A percentile compares a stretch with the other conserved stretches of the same genome.
phyloP scores from a whole-genome alignment of 2,888 invertebrate species.

The Watsonalla binaria region DNA sequence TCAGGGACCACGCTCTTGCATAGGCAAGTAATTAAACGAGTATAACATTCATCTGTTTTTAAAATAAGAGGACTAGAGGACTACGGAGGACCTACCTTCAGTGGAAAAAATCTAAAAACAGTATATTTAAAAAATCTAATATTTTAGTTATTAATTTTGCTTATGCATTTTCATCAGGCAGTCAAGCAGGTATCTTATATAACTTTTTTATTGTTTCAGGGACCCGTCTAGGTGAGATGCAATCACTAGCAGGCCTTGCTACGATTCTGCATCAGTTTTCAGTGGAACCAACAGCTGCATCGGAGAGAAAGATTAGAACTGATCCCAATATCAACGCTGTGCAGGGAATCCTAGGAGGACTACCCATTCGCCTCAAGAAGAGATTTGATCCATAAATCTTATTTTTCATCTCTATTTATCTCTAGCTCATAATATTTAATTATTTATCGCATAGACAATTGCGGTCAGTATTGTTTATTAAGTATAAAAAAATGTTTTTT shows the following conservation, averaged over 20 bases:
- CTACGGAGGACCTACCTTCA: not conserved
- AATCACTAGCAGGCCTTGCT: not conserved
- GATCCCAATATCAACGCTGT: not conserved
- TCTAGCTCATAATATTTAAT: too few species aligned
- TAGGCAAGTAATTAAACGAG: constrained; percentile 17
- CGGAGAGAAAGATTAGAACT: not conserved
- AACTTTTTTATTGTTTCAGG: not conserved
- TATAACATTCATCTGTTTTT: not conserved
- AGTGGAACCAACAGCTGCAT: not conserved
- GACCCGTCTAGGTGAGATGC: not conserved
- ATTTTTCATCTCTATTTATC: too few species aligned
- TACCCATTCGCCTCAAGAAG: not conserved
- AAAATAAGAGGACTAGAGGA: not conserved
- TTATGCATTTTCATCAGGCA: too few species aligned
- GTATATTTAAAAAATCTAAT: too few species aligned
- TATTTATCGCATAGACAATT: too few species aligned
- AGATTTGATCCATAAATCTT: too few species aligned
- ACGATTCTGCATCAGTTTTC: not conserved
- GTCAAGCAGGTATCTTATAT: not conserved
- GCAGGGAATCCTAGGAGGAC: not conserved
- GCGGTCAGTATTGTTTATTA: too few species aligned
- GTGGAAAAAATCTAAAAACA: too few species aligned
- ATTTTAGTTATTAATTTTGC: too few species aligned
- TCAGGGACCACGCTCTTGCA: constrained; percentile 26
- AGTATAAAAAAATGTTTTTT: too few species aligned